Base-by-base conservation (phyloP, 2,888 invertebrate genomes). In the Orthosia cruda region DNA sequence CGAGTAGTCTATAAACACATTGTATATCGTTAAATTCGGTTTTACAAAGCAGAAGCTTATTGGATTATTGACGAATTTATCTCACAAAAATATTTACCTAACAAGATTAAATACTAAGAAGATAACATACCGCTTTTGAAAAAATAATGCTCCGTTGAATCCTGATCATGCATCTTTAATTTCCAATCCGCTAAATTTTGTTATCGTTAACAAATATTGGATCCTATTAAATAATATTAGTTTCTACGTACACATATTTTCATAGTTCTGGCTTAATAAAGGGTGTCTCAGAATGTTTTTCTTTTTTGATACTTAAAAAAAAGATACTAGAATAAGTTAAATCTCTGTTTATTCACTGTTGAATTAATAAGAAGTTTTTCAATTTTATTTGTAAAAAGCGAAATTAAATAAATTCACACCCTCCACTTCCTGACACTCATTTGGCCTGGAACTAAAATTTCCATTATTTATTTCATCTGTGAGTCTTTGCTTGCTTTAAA, bases 81-180 rank as follows among this genome's bases (percentile, higher is more conserved):
- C 40, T 64, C 16, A 50, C 18, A 70, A 64, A 68, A 68, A 70
- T 32, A 59, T 12, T 15, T 57, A 52, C 11, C 7, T 40, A 50
- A 69, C 65, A 55, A 81, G 66, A 81, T 74, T 68, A 63, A 54
- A 66, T 50, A 52, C 50, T 69, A 80, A 26, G 13, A 26, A 59
- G 18, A 80, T 54, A 49, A 47, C 47, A 59, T 54, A 66, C 20
- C 15, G 40, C 49, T 50, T 4, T 15, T 5, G 11, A 52, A 40
- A 23, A 57, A 50, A 59, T 0, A 49, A 13, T 12, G 20, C 26
- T 66, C 49, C 50, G n/a, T 50, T 52, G 32, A 55, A 52, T 58
- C 49, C 64, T 62, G 52, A 45, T 81, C 45, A 52, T 70, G 49
- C 55, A 54, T 49, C 78, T 13, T 50, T 23, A 63, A 71, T 67